Base-by-base conservation (phyloP, 2,797 vertebrate species). In the Emys orbicularis region DNA sequence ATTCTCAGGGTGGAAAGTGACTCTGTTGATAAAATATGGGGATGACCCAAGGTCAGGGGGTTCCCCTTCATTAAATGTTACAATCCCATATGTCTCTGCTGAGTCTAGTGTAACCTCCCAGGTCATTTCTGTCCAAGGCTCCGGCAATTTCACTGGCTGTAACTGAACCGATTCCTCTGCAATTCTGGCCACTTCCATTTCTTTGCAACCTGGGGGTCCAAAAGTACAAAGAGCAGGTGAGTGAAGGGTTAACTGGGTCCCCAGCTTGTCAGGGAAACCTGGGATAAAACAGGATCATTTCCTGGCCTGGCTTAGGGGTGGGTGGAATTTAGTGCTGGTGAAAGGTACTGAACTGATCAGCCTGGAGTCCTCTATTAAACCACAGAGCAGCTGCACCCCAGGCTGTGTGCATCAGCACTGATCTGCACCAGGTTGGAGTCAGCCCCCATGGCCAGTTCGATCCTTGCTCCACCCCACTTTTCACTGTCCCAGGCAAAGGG, bases 91-190 rank as follows among this genome's bases (percentile, higher is more conserved):
- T 1, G 0, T 0, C 0, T 0, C 0, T 3, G 1, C 4, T 1
- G 4, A 0, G 0, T 1, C 10, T n/a, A 0, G 1, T 1, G 0
- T 0, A n/a, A 1, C 0, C 7, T 0, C 41, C 89, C 94, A 95
- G 0, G 0, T 0, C 0, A 89, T 0, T 0, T 0, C 0, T 0
- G 0, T 0, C 92, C 87, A 76, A 0, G 0, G 1, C 25, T 1
- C 0, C 0, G 0, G 12, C 0, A 5, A 4, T 0, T 8, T 1
- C 8, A 41, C 8, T 0, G 1, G 92, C 82, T 1, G 19, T 50
- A 93, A 84, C 8, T 1, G 0, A 81, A 95, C 7, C 2, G 0
- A 0, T 6, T 7, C 19, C 0, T 0, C 0, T 0, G 2, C 4
- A 27, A 54, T 0, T 41, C 27, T 81, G 0, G n/a, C 31, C 15